A percentile compares a stretch with the other conserved stretches of the same genome.
These are phyloP conservation scores for Tenthredo livida DNA, from an alignment of 2,888 invertebrate genomes.

Conservation along the genomic window DNA sequence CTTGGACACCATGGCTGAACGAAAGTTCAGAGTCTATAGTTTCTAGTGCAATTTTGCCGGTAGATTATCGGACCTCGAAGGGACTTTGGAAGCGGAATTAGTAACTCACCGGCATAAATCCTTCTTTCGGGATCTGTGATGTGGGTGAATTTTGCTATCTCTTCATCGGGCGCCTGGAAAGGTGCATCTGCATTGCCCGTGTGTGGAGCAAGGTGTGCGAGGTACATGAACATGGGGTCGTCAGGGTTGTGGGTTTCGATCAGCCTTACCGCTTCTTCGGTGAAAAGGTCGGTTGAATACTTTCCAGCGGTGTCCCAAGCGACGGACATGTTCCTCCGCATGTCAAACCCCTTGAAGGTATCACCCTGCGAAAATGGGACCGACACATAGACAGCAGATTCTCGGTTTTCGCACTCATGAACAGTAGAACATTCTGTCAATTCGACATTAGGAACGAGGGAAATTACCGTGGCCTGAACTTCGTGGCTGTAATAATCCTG, in stretches of 20 bases:
- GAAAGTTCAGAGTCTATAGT: slow-evolving; percentile 26
- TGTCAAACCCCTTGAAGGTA: slow-evolving; percentile 80
- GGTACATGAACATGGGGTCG: slow-evolving; percentile 84
- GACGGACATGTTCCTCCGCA: slow-evolving; percentile 81
- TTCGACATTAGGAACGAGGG: neutral
- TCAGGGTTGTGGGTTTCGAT: slow-evolving; percentile 79
- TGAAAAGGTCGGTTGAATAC: slow-evolving; percentile 85
- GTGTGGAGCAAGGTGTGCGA: slow-evolving; percentile 86
- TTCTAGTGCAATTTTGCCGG: neutral
- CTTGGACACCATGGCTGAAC: slow-evolving; percentile 90
- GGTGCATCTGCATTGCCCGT: slow-evolving; percentile 83
- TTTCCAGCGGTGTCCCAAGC: slow-evolving; percentile 81
- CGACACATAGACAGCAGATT: neutral
- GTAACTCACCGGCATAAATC: slow-evolving; percentile 84
- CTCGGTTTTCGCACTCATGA: neutral
- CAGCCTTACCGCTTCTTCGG: slow-evolving; percentile 83
- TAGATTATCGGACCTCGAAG: neutral
- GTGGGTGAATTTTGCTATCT: slow-evolving; percentile 84
- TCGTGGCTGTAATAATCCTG: slow-evolving; percentile 88
- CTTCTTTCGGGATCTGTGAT: slow-evolving; percentile 84
- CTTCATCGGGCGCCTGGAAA: slow-evolving; percentile 87
- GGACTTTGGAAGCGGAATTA: neutral
- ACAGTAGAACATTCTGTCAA: neutral
- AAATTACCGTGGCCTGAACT: slow-evolving; percentile 78
- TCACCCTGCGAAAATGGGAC: neutral